These are phyloP conservation scores for Lasioglossum oenotherae DNA, from an alignment of 2,888 invertebrate genomes.

Conservation along the genomic window DNA sequence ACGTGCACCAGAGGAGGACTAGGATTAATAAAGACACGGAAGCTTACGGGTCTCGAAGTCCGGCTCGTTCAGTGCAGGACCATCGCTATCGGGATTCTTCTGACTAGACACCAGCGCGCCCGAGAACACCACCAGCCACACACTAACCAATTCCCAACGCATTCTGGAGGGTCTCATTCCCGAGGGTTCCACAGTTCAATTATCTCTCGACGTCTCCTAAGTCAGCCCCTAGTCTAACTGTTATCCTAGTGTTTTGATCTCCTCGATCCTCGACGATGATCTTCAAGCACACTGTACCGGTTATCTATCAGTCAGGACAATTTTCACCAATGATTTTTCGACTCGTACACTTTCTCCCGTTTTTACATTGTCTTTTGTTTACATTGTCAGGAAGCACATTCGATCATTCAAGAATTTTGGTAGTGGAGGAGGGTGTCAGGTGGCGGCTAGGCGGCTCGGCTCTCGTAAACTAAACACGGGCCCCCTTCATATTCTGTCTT, in stretches of 20 bases:
- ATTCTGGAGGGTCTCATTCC: conserved; percentile 43
- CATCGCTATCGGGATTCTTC: conserved; percentile 31
- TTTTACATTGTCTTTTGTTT: neutral
- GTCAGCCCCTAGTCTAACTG: neutral
- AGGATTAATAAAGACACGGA: conserved; percentile 10
- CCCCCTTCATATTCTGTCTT: conserved; percentile 83
- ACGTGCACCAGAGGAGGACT: neutral
- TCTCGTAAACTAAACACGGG: conserved; percentile 82
- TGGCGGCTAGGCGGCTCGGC: conserved; percentile 65
- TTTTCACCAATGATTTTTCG: neutral
- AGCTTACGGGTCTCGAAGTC: conserved; percentile 81
- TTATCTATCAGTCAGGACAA: neutral
- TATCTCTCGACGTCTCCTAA: too few relatives aligned
- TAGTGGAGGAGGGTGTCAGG: neutral
- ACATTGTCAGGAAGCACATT: neutral
- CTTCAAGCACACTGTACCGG: neutral
- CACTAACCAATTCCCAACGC: conserved; percentile 52
- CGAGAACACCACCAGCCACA: conserved; percentile 64
- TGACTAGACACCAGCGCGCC: conserved; percentile 45
- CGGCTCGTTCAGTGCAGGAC: conserved; percentile 74
- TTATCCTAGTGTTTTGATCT: neutral
- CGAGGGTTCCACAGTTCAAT: neutral
- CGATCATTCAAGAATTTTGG: neutral
- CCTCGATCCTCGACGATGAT: neutral
- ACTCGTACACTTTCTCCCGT: neutral